Evolutionary conservation across 1,140 invertebrate genomes (phyloP).

Genomic region (Bathynomus jamesi): DNA sequence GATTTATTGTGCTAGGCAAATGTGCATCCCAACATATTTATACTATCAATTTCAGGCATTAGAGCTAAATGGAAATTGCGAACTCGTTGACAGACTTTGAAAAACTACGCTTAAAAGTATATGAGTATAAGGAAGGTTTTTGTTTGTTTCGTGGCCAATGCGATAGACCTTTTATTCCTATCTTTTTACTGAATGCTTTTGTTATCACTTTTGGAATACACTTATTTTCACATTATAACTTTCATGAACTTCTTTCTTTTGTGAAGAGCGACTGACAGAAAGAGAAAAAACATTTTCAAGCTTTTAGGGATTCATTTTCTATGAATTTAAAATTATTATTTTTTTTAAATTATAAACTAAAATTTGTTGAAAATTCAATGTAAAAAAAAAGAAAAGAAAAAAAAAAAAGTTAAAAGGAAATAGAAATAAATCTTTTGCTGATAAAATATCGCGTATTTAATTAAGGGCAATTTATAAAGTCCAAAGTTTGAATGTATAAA

Average conservation of each 20-base stretch:
- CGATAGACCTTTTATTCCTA: no score
- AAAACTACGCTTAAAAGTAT: no score
- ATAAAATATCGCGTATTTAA: constrained; percentile 1
- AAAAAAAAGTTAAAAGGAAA: not conserved
- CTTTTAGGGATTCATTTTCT: not conserved
- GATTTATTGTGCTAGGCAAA: no score
- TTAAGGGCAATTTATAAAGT: not conserved
- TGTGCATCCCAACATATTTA: no score
- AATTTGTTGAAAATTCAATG: not conserved
- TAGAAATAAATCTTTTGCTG: not conserved
- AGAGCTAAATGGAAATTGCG: no score
- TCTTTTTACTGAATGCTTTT: not conserved
- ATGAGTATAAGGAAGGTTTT: no score
- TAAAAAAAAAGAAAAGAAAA: not conserved
- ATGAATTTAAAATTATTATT: not conserved
- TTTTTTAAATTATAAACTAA: not conserved
- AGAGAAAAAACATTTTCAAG: not conserved
- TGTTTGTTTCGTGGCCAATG: no score
- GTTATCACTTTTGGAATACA: not conserved
- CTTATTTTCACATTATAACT: not conserved
- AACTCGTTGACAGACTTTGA: no score
- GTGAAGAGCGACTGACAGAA: not conserved
- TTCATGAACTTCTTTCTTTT: not conserved
- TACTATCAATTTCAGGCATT: no score
- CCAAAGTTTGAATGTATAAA: constrained; percentile 1